Conservation (phyloP, 2,888 invertebrate genomes). For the Camptogramma bilineatum region DNA sequence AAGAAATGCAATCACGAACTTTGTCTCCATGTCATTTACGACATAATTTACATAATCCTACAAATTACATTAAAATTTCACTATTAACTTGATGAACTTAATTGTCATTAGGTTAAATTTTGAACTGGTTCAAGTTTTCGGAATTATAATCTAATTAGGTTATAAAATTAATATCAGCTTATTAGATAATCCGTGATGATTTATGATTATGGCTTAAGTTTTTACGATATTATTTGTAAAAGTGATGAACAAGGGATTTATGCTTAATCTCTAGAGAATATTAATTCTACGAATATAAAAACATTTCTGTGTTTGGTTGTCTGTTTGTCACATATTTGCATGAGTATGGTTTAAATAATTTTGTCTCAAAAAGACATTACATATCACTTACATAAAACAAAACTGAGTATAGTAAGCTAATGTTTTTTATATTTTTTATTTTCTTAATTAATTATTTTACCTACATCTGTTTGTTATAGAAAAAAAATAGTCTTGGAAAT, state of each 20-base stretch:
- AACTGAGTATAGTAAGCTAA: no score
- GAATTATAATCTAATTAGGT: conserved; percentile 28
- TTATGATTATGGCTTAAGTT: conserved; percentile 12
- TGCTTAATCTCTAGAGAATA: conserved; percentile 5
- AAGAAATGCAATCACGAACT: conserved; percentile 1
- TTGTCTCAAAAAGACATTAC: no score
- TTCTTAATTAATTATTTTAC: no score
- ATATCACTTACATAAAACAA: no score
- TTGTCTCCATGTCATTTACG: conserved; percentile 23
- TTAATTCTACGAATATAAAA: not conserved
- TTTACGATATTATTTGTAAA: conserved; percentile 22
- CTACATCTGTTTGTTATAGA: no score
- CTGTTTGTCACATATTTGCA: not conserved
- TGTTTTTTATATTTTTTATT: no score
- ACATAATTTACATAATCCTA: conserved; percentile 40
- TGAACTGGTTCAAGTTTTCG: conserved; percentile 18
- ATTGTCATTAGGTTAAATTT: conserved; percentile 28
- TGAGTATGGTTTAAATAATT: no score
- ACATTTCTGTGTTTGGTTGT: not conserved
- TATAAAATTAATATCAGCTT: conserved; percentile 31
- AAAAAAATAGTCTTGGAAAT: no score
- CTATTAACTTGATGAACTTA: conserved; percentile 31
- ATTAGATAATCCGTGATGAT: conserved; percentile 25
- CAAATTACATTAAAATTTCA: conserved; percentile 38
- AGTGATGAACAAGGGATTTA: conserved; percentile 13